Evolutionary conservation across 2,797 vertebrate species (phyloP).

Genomic region (Sciurus carolinensis): DNA sequence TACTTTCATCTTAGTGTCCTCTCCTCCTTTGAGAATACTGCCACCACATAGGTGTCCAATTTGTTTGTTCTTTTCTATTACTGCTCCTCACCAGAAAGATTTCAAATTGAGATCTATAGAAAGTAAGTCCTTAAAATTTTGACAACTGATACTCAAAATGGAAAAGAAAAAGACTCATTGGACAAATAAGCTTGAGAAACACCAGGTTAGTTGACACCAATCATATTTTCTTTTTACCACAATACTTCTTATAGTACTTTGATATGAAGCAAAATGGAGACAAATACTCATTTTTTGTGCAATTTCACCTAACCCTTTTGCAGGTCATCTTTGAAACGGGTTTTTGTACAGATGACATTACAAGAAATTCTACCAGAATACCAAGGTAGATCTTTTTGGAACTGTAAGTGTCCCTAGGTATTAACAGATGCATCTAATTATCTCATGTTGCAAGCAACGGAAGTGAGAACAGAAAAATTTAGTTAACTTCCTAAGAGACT

Average conservation of each 20-base stretch:
- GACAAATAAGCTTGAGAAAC: constrained; percentile 30
- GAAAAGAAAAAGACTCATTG: neutral
- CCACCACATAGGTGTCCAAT: neutral
- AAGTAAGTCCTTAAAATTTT: constrained; percentile 3
- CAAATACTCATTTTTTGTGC: neutral
- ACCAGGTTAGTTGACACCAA: neutral
- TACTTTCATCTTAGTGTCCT: neutral
- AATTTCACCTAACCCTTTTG: neutral
- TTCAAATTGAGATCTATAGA: neutral
- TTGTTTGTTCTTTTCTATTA: neutral
- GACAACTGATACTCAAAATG: constrained; percentile 29
- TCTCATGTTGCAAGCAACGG: neutral
- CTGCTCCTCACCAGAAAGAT: neutral
- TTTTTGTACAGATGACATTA: neutral
- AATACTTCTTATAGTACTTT: neutral
- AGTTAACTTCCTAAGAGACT: neutral
- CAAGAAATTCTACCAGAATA: constrained; percentile 11
- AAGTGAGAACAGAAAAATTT: constrained; percentile 20
- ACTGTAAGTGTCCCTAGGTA: neutral
- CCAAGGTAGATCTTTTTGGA: neutral
- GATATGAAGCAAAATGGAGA: neutral
- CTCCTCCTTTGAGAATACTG: neutral
- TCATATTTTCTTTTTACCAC: neutral
- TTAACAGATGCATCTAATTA: constrained; percentile 30
- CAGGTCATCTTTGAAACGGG: neutral